A percentile compares a stretch with the other conserved stretches of the same genome.
phyloP scores from a whole-genome alignment of 2,888 invertebrate species.

The Halictus quadricinctus region DNA sequence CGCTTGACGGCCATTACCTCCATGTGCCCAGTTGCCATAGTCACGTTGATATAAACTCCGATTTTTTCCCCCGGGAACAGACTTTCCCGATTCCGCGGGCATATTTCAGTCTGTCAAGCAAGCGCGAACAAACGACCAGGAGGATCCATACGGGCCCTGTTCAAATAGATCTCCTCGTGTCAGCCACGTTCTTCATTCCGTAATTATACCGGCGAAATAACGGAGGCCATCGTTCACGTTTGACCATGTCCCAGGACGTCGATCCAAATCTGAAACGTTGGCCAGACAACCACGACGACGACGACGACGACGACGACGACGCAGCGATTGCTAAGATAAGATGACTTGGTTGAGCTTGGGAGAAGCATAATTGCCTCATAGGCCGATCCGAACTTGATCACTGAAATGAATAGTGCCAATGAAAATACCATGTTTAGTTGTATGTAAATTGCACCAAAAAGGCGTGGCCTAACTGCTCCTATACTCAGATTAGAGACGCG shows the following conservation, averaged over 20 bases:
- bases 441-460: background rate
- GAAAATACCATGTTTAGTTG: background rate
- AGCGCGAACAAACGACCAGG: background rate
- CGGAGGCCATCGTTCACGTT: background rate
- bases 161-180: background rate
- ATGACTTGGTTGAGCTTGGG: background rate
- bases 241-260: background rate
- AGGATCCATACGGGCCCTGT: background rate
- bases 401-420: background rate
- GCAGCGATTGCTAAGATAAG: background rate
- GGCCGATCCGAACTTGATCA: background rate
- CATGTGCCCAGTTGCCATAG: conserved; percentile 62
- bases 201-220: background rate
- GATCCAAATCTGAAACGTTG: background rate
- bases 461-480: background rate
- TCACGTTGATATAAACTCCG: background rate
- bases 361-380: background rate
- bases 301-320: background rate
- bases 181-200: background rate
- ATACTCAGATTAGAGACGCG: background rate
- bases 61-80: background rate
- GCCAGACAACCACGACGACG: background rate
- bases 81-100: background rate
- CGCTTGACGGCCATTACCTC: conserved; percentile 76
- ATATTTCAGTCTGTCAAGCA: conserved; percentile 60